A percentile compares a stretch with the other conserved stretches of the same genome.
phyloP scores from a whole-genome alignment of 2,888 invertebrate species.

The Stenurella melanura region DNA sequence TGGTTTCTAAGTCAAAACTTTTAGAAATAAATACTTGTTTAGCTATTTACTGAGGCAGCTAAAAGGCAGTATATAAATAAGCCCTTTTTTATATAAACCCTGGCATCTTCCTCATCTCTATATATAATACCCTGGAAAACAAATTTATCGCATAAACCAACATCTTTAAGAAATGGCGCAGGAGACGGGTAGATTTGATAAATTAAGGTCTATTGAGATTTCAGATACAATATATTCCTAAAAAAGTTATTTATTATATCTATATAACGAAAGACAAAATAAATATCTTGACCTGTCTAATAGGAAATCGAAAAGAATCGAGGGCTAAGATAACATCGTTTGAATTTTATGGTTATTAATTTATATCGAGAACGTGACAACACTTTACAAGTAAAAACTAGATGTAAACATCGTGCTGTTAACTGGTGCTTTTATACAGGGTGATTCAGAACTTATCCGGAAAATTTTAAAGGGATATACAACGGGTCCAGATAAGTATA shows the following conservation, averaged over 20 bases:
- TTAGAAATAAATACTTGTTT: slow-evolving; percentile 22
- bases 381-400: not conserved
- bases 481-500: too few species aligned
- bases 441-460: too few species aligned
- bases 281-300: slow-evolving; percentile 20
- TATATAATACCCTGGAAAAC: slow-evolving; percentile 24
- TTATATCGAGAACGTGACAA: not conserved
- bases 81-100: slow-evolving; percentile 16
- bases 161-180: slow-evolving; percentile 27
- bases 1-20: slow-evolving; percentile 3
- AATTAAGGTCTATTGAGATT: slow-evolving; percentile 36
- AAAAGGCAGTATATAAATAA: slow-evolving; percentile 28
- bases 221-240: slow-evolving; percentile 31
- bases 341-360: not conserved
- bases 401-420: too few species aligned
- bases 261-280: slow-evolving; percentile 26
- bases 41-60: slow-evolving; percentile 23
- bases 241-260: slow-evolving; percentile 34
- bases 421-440: too few species aligned
- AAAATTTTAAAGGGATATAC: too few species aligned
- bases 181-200: slow-evolving; percentile 22
- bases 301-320: not conserved
- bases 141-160: slow-evolving; percentile 34
- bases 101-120: slow-evolving; percentile 13
- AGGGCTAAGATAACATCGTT: not conserved